Conservation (phyloP, 2,888 invertebrate species). For the Hydrotaea cyrtoneurina region DNA sequence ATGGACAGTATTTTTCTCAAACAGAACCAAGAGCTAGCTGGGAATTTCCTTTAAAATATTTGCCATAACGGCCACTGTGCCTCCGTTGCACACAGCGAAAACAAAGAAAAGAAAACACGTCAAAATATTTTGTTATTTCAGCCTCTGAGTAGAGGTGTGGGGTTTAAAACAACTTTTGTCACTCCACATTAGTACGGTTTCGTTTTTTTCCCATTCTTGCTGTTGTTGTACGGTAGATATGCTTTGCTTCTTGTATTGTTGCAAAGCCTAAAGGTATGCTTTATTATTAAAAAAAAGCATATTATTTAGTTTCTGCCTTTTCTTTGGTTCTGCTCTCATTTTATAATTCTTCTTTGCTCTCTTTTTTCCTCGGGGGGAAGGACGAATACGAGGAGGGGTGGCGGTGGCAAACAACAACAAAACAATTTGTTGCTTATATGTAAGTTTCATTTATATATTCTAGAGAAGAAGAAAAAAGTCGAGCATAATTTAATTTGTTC, state of each 20-base stretch:
- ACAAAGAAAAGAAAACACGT: background rate
- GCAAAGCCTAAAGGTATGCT: conserved; percentile 43
- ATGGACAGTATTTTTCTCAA: too few species aligned
- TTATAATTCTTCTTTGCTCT: background rate
- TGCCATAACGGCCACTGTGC: too few species aligned
- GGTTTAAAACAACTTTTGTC: background rate
- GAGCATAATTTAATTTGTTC: conserved; percentile 50
- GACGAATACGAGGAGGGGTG: background rate
- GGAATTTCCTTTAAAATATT: too few species aligned
- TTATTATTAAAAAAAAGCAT: conserved; percentile 34
- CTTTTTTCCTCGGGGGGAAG: background rate
- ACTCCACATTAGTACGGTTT: conserved; percentile 2
- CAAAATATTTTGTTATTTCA: conserved; percentile 15
- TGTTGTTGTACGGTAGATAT: background rate
- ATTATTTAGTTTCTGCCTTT: conserved; percentile 30
- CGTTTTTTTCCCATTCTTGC: background rate
- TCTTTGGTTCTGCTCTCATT: background rate
- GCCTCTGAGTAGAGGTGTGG: background rate
- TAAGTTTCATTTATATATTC: conserved; percentile 30
- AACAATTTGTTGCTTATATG: conserved; percentile 48
- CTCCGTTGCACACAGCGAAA: background rate
- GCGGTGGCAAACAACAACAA: background rate
- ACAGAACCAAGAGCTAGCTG: too few species aligned
- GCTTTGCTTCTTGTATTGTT: background rate
- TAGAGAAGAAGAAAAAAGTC: conserved; percentile 5